Conservation (phyloP, 2,888 invertebrate species). For the Teinopalpus imperialis region DNA sequence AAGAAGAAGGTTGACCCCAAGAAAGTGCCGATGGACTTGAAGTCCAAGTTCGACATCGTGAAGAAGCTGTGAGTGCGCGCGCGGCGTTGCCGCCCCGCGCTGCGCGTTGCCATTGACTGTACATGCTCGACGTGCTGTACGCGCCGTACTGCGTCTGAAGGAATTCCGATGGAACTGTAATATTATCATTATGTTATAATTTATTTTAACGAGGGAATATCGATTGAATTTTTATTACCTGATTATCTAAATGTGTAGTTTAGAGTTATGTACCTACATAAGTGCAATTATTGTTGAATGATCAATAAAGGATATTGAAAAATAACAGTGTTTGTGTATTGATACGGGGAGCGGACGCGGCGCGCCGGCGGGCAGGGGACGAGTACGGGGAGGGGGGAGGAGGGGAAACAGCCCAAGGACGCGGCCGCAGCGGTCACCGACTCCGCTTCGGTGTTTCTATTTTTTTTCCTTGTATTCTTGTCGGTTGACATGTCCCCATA, state of each 20-base stretch:
- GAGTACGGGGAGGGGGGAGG: not conserved
- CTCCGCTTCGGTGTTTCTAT: not conserved
- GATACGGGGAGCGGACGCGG: constrained; percentile 5
- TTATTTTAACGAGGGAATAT: constrained; percentile 35
- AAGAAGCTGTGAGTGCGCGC: constrained; percentile 88
- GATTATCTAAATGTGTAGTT: constrained; percentile 70
- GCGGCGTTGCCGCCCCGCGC: constrained; percentile 36
- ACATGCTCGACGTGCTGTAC: no score
- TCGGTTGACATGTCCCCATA: no score
- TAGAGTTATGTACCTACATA: constrained; percentile 55
- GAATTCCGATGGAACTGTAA: constrained; percentile 43
- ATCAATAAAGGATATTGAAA: constrained; percentile 54
- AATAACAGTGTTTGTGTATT: constrained; percentile 28
- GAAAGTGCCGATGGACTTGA: constrained; percentile 93
- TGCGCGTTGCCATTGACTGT: constrained; percentile 36
- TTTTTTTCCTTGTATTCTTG: no score
- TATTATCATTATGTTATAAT: constrained; percentile 43
- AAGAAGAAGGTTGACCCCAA: constrained; percentile 95
- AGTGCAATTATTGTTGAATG: constrained; percentile 72
- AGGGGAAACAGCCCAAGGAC: constrained; percentile 11
- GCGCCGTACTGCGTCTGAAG: constrained; percentile 40
- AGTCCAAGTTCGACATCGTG: constrained; percentile 96
- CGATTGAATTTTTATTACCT: constrained; percentile 60
- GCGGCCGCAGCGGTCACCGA: constrained; percentile 10
- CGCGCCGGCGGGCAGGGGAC: constrained; percentile 1